A percentile compares a stretch with the other conserved stretches of the same genome.
Conservation (phyloP, 2,797 vertebrate genomes). For the Cirrhinus mrigala region DNA sequence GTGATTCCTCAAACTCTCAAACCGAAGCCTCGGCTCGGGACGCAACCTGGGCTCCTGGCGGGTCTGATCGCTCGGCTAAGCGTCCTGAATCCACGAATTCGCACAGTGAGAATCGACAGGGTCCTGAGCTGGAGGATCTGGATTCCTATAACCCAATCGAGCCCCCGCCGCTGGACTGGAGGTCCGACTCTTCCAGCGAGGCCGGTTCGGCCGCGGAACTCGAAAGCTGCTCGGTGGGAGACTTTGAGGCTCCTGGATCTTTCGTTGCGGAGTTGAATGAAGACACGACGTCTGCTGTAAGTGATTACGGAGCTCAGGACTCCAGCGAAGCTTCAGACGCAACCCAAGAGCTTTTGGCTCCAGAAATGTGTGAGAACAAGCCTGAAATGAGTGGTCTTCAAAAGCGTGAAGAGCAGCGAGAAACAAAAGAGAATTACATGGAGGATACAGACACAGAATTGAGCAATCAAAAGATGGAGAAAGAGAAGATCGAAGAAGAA, state of each 20-base stretch:
- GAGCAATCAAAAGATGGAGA: background rate
- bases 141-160: constrained; percentile 75
- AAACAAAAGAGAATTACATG: constrained; percentile 19
- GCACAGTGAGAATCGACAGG: background rate
- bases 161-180: constrained; percentile 84
- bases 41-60: background rate
- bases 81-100: background rate
- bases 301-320: constrained; percentile 45
- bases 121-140: constrained; percentile 68
- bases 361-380: constrained; percentile 30
- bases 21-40: background rate
- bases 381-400: constrained; percentile 24
- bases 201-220: constrained; percentile 64
- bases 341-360: constrained; percentile 4
- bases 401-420: background rate
- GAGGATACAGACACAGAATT: constrained; percentile 9
- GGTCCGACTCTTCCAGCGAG: constrained; percentile 81
- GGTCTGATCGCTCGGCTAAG: background rate
- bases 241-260: constrained; percentile 68
- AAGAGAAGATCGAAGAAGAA: constrained; percentile 40
- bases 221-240: constrained; percentile 66
- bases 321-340: constrained; percentile 27
- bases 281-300: constrained; percentile 46
- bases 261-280: constrained; percentile 59
- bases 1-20: background rate